Conservation (phyloP, 2,113 vertebrate genomes). For the Machaerirhynchus nigripectus region DNA sequence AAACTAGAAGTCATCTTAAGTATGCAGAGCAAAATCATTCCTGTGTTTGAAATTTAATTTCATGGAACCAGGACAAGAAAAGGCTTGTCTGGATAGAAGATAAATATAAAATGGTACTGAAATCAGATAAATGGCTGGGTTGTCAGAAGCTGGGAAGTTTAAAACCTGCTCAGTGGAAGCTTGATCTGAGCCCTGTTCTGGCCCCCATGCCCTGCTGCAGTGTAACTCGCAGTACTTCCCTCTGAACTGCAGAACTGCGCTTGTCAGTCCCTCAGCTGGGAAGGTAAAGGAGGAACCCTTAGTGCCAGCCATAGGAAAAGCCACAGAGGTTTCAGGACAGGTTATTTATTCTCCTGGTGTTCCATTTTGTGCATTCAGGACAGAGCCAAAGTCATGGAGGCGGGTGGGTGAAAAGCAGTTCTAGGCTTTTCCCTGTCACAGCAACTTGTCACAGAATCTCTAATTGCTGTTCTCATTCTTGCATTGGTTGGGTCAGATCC, state of each 20-base stretch:
- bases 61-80: neutral
- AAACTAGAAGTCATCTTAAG: neutral
- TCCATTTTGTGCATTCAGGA: neutral
- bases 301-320: neutral
- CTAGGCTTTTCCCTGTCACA: neutral
- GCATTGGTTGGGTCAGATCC: neutral
- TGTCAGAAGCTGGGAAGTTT: neutral
- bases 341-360: neutral
- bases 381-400: neutral
- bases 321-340: neutral
- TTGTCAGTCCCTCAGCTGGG: neutral
- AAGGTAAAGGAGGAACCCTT: neutral
- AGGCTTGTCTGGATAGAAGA: neutral
- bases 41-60: neutral
- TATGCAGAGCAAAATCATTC: neutral
- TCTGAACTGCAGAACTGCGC: neutral
- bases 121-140: neutral
- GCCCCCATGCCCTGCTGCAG: neutral
- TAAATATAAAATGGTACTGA: neutral
- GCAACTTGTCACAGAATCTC: neutral
- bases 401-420: neutral
- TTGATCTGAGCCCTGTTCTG: neutral
- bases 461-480: conserved; percentile 5
- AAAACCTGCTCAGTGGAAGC: neutral
- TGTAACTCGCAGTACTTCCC: neutral